Evolutionary conservation across 2,888 invertebrate species (phyloP).

Genomic region (Epistrophella euchroma): DNA sequence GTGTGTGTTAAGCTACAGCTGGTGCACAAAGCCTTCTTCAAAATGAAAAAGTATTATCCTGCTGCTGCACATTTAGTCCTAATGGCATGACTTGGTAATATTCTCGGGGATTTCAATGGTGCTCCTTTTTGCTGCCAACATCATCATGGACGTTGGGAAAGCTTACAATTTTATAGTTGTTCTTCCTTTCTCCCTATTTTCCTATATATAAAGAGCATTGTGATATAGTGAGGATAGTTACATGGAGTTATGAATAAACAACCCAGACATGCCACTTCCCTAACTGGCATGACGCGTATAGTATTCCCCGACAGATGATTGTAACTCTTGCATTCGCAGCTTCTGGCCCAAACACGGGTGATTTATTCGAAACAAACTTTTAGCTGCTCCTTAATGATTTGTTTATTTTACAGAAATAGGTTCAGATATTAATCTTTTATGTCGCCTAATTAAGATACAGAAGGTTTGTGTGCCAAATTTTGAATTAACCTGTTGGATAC

Average conservation of each 20-base stretch:
- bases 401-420: constrained; percentile 2
- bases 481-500: background rate
- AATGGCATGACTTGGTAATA: constrained; percentile 14
- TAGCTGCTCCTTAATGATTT: constrained; percentile 9
- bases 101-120: constrained; percentile 30
- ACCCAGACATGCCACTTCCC: constrained; percentile 11
- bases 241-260: constrained; percentile 33
- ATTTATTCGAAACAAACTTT: constrained; percentile 8
- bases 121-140: constrained; percentile 5
- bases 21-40: constrained; percentile 33
- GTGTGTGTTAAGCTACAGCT: constrained; percentile 18
- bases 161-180: constrained; percentile 16
- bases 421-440: background rate
- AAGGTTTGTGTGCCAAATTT: background rate
- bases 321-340: background rate
- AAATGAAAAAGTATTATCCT: constrained; percentile 34
- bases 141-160: constrained; percentile 10
- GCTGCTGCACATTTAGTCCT: constrained; percentile 28
- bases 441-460: background rate
- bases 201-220: background rate
- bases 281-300: constrained; percentile 13
- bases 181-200: background rate
- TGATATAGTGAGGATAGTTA: background rate
- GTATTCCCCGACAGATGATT: background rate
- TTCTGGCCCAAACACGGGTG: constrained; percentile 7